Conservation (phyloP, 2,888 invertebrate species). For the Bombyx huttoni region DNA sequence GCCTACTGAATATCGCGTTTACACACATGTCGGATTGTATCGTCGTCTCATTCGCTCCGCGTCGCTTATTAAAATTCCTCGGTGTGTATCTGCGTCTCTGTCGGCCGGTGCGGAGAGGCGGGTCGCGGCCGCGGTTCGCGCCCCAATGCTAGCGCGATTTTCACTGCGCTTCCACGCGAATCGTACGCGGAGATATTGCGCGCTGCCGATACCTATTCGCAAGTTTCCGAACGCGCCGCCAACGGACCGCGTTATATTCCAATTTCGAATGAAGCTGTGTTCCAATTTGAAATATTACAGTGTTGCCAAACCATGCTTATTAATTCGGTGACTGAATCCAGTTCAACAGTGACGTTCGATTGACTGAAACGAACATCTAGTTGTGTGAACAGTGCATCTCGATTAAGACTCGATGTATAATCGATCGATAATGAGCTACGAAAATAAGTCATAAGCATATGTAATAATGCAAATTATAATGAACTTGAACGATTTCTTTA, state of each 20-base stretch:
- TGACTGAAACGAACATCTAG: constrained; percentile 11
- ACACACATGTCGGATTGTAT: constrained; percentile 62
- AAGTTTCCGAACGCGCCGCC: constrained; percentile 24
- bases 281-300: constrained; percentile 19
- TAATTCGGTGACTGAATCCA: constrained; percentile 19
- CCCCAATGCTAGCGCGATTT: constrained; percentile 67
- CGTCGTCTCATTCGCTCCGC: constrained; percentile 60
- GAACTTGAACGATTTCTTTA: not conserved
- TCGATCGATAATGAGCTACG: constrained; percentile 11
- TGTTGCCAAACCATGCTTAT: constrained; percentile 27
- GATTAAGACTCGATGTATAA: constrained; percentile 18
- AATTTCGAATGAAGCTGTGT: constrained; percentile 11
- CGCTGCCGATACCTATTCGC: constrained; percentile 33
- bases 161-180: constrained; percentile 66
- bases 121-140: constrained; percentile 43
- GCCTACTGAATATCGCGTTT: constrained; percentile 67
- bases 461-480: constrained; percentile 8
- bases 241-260: not conserved
- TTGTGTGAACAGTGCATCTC: constrained; percentile 25
- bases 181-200: constrained; percentile 39
- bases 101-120: constrained; percentile 51
- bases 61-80: constrained; percentile 71
- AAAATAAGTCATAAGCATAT: constrained; percentile 9
- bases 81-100: constrained; percentile 63
- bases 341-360: constrained; percentile 7